Conservation (phyloP, 2,113 vertebrate species). For the Thamnophis sirtalis region DNA sequence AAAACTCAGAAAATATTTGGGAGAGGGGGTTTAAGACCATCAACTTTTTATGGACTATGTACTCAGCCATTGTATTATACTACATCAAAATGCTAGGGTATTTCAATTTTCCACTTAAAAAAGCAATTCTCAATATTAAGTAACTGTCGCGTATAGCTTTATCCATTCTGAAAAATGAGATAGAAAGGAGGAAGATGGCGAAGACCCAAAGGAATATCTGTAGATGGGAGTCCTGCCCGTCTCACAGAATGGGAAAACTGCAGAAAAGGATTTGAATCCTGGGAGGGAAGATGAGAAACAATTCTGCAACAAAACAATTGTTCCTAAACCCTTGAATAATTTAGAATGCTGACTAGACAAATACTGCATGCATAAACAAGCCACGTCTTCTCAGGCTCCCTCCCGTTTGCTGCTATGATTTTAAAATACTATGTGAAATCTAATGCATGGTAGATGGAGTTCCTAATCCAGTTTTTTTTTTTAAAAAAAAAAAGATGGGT, state of each 20-base stretch:
- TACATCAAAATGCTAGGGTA: not conserved
- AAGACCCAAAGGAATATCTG: not conserved
- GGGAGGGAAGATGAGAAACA: not conserved
- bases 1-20: not conserved
- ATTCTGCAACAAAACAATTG: not conserved
- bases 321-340: not conserved
- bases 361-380: not conserved
- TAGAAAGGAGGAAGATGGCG: not conserved
- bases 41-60: not conserved
- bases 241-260: not conserved
- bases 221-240: not conserved
- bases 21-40: not conserved
- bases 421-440: not conserved
- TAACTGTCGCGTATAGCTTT: not conserved
- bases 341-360: not conserved
- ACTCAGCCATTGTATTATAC: not conserved
- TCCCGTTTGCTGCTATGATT: not conserved
- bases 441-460: not conserved
- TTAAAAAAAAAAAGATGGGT: not conserved
- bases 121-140: not conserved
- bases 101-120: not conserved
- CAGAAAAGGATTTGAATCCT: not conserved
- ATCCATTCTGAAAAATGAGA: not conserved
- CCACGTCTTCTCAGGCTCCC: not conserved
- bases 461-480: not conserved